Base-by-base conservation (phyloP, 1,140 invertebrate genomes). In the Hetaerina americana region DNA sequence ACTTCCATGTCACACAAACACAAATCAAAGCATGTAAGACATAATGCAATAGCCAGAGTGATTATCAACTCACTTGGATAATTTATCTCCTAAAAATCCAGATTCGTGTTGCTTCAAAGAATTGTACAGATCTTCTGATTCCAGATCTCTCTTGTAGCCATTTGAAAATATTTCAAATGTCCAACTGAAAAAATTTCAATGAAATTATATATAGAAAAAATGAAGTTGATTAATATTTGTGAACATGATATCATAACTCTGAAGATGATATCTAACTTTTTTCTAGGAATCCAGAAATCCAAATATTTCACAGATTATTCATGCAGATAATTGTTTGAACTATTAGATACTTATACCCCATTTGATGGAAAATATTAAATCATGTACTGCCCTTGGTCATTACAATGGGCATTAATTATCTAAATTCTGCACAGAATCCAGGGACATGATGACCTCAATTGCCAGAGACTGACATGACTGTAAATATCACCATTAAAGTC, bases 31-130 rank as follows among this genome's bases (percentile, higher is more conserved):
- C 12, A 3, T 26, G n/a, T 68, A 3, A 28, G 26, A n/a, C 2
- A 68, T 25, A 5, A 25, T 68, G 25, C 26, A 3, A 18, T 3
- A 3, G 18, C 15, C 1, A 5, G 1, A 57, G 22, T n/a, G 40
- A 57, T 18, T 18, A 57, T 1, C 22, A 85, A 82, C 72, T 76
- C 74, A 79, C 78, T 75, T 77, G 74, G 75, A 73, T 68, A 79
- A 57, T 72, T 71, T 73, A 68, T 74, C 73, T 49, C 76, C 75
- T n/a, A 77, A 26, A 26, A 72, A 73, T 69, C 74, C 71, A 5
- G 75, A 75, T 27, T 71, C 70, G 49, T 78, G 76, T 18, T 74
- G 72, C 57, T 75, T 74, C 27, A 77, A 74, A 69, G 73, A 70
- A 29, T 75, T 69, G 72, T 79, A 79, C 10, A 79, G 75, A 72